Evolutionary conservation across 2,797 vertebrate genomes (phyloP), one percentile per base, ranked within the genome.

Genomic region (Kryptopterus vitreolus): DNA sequence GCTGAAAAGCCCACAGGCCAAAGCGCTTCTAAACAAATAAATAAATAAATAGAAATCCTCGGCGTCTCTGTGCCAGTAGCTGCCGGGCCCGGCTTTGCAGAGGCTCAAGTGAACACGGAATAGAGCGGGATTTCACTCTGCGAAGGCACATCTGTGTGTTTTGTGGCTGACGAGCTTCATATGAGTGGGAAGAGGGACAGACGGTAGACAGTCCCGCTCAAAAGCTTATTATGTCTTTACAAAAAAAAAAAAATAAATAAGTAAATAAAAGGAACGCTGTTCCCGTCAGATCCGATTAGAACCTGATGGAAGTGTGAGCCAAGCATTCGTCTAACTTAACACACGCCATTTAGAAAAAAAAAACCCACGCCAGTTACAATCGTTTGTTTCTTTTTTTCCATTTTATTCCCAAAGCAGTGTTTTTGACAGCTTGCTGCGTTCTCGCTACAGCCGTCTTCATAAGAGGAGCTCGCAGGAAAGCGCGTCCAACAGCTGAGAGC

Each of bases 71-170:
- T 48, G 58, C 58, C 50, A 65, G 57, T 38, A 46, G 57, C 46
- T 31, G 31, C 66, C 9, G 35, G 63, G 46, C 46, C 50, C 16
- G 50, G 48, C 66, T 65, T 65, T 57, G 24, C 62, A 72, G 57
- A 55, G 80, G 48, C 80, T 77, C 57, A n/a, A 63, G 80, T 81
- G 66, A 55, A 70, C 57, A 33, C 48, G 59, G 58, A 55, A 31
- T 55, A 61, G 35, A 55, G 22, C 46, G 46, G 74, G 55, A 63
- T 53, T 77, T 70, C 65, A 7, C n/a, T 61, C 65, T 59, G 26
- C 16, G 15, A 59, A 16, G 33, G 22, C 53, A 10, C 9, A 8
- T 70, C 55, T 58, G 52, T 33, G 26, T 48, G n/a, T n/a, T n/a
- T 33, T 24, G 24, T 58, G 43, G 38, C 13, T 15, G 55, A 59